phyloP scores from a whole-genome alignment of 2,888 invertebrate species.

The Chloroclysta siterata region DNA sequence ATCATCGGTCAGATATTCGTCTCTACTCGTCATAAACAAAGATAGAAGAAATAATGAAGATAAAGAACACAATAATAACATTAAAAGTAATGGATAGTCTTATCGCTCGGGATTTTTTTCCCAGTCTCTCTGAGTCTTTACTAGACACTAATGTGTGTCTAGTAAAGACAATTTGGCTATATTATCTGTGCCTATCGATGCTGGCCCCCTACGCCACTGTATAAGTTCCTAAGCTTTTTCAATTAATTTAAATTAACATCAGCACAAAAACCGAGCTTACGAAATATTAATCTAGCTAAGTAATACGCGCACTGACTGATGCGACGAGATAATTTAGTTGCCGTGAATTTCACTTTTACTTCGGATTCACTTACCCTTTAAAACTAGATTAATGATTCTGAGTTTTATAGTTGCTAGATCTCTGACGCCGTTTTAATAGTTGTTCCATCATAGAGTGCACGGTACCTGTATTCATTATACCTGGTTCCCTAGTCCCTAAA shows the following conservation, averaged over 20 bases:
- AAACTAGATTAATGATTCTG: constrained; percentile 14
- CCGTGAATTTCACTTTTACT: constrained; percentile 30
- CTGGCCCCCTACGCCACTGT: not conserved
- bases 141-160: no score
- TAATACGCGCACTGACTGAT: constrained; percentile 26
- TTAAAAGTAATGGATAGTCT: no score
- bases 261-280: constrained; percentile 18
- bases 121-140: no score
- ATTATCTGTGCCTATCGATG: not conserved
- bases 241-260: constrained; percentile 39
- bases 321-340: constrained; percentile 25
- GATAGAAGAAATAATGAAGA: no score
- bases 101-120: no score
- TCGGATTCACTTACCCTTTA: constrained; percentile 11
- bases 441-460: no score
- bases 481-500: no score
- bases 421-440: not conserved
- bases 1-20: no score
- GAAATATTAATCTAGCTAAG: constrained; percentile 38
- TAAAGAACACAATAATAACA: no score
- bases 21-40: no score
- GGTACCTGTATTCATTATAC: no score
- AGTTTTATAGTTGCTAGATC: not conserved
- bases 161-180: no score
- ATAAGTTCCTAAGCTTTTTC: constrained; percentile 22